phyloP scores from a whole-genome alignment of 2,888 invertebrate species.

The Lathronympha strigana region DNA sequence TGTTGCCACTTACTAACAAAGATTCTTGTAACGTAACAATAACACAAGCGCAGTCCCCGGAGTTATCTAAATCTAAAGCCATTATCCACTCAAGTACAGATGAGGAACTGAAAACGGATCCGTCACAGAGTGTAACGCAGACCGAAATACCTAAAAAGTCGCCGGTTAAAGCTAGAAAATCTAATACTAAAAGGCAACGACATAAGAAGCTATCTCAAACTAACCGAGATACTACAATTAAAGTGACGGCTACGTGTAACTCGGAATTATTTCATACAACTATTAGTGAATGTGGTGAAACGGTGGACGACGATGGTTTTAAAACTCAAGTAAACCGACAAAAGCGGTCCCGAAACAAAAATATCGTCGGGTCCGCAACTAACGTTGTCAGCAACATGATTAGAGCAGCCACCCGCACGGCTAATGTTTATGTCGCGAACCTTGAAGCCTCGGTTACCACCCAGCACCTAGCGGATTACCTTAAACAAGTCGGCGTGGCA shows the following conservation, averaged over 20 bases:
- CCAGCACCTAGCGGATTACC: neutral
- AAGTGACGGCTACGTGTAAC: neutral
- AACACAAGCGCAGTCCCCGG: neutral
- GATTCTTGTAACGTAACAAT: neutral
- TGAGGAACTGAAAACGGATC: neutral
- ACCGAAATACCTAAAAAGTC: neutral
- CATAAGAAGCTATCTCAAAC: neutral
- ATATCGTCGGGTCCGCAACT: slow-evolving; percentile 7
- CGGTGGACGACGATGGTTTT: neutral
- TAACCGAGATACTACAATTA: neutral
- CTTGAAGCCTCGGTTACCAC: neutral
- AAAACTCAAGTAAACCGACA: neutral
- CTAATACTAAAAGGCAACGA: neutral
- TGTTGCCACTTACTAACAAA: neutral
- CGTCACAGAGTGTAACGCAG: too few species aligned
- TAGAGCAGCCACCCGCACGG: slow-evolving; percentile 9
- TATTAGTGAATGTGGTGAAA: neutral
- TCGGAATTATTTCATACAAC: neutral
- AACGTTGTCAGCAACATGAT: slow-evolving; percentile 6
- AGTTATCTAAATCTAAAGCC: neutral
- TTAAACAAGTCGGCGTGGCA: neutral
- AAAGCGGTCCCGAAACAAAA: neutral
- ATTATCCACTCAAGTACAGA: neutral
- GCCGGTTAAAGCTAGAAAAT: neutral
- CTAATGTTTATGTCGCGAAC: neutral